phyloP scores from a whole-genome alignment of 2,113 vertebrate genomes.

The Peromyscus maniculatus region DNA sequence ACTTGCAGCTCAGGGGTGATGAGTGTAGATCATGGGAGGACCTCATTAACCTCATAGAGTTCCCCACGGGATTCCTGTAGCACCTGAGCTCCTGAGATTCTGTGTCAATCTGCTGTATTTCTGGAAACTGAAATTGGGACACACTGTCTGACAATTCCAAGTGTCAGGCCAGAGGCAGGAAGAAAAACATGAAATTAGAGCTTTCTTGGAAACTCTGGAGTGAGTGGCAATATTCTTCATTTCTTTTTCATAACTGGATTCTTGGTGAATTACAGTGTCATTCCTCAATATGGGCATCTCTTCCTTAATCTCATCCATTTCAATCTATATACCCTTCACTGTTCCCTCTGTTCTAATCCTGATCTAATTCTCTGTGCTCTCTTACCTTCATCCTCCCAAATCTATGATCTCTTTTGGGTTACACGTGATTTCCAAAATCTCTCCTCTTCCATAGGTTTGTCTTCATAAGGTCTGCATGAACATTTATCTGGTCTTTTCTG shows the following conservation, averaged over 20 bases:
- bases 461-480: not conserved
- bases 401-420: not conserved
- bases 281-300: rapidly evolving
- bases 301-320: not conserved
- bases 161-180: slow-evolving; percentile 29
- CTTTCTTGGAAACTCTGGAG: slow-evolving; percentile 1
- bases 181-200: not conserved
- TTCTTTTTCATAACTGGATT: not conserved
- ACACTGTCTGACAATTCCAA: slow-evolving; percentile 7
- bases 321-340: not conserved
- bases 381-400: not conserved
- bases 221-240: not conserved
- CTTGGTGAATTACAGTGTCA: rapidly evolving
- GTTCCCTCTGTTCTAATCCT: rapidly evolving
- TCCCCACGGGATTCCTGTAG: rapidly evolving
- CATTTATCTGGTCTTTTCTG: not conserved
- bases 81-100: not conserved
- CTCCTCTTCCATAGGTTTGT: not conserved
- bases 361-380: not conserved
- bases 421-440: not conserved
- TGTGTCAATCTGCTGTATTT: slow-evolving; percentile 52
- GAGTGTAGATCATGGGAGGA: rapidly evolving
- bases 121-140: slow-evolving; percentile 71
- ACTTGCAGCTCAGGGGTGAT: not conserved
- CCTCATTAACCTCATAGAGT: not conserved